Evolutionary conservation across 2,888 invertebrate genomes (phyloP).

Genomic region (Drosophila dives): DNA sequence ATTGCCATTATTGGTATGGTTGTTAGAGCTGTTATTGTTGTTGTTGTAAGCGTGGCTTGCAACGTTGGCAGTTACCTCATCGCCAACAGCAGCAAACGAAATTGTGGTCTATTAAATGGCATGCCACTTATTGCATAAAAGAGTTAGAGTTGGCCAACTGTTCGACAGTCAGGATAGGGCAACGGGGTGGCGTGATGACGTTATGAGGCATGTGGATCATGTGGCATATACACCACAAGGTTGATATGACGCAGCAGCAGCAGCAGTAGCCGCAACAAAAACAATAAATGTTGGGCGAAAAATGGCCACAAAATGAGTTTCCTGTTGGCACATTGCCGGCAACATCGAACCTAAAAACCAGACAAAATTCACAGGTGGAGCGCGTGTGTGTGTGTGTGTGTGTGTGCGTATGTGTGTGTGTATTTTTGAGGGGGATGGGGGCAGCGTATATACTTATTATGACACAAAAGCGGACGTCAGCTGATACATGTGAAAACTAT

Average conservation of each 20-base stretch:
- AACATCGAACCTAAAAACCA: not conserved
- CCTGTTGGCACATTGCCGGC: slow-evolving; percentile 33
- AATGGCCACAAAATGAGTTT: slow-evolving; percentile 50
- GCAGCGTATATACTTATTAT: slow-evolving; percentile 19
- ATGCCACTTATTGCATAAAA: slow-evolving; percentile 67
- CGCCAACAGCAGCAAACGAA: slow-evolving; percentile 53
- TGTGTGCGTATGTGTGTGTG: not conserved
- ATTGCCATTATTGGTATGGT: slow-evolving; percentile 13
- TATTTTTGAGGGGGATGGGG: not conserved
- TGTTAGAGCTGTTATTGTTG: slow-evolving; percentile 2
- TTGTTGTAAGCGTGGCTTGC: slow-evolving; percentile 31
- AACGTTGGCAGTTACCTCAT: slow-evolving; percentile 29
- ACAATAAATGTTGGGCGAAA: slow-evolving; percentile 35
- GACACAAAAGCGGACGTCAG: slow-evolving; percentile 21
- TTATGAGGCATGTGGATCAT: not conserved
- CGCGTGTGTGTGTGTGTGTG: not conserved
- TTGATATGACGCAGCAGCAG: slow-evolving; percentile 15
- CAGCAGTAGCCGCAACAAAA: slow-evolving; percentile 25
- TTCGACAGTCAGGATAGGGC: not conserved
- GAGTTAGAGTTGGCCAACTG: slow-evolving; percentile 10
- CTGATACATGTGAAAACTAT: slow-evolving; percentile 25
- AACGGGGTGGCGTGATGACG: not conserved
- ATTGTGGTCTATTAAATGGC: slow-evolving; percentile 67
- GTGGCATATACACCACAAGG: slow-evolving; percentile 34
- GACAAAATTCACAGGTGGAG: not conserved